These are phyloP conservation scores for Synergus gifuensis DNA, from an alignment of 2,888 invertebrate species.

Conservation along the genomic window DNA sequence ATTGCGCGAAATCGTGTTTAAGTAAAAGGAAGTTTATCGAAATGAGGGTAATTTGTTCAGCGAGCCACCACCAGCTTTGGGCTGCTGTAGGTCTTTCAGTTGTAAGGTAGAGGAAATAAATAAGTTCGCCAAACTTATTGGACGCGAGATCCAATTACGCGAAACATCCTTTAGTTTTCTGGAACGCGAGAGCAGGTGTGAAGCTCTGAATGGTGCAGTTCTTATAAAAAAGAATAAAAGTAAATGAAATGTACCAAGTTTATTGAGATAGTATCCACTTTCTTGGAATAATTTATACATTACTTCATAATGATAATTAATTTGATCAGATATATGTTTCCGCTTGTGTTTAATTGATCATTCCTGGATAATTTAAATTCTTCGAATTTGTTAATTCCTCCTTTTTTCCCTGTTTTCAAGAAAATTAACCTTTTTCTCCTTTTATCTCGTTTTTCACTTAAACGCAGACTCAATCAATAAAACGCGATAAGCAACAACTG, in stretches of 20 bases:
- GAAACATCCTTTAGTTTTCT: constrained; percentile 41
- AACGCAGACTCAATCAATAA: too few species aligned
- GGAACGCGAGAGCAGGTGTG: constrained; percentile 33
- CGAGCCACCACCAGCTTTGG: constrained; percentile 30
- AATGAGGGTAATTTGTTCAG: constrained; percentile 38
- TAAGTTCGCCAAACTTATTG: constrained; percentile 41
- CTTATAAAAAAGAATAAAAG: constrained; percentile 4
- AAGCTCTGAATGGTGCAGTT: constrained; percentile 22
- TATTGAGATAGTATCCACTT: constrained; percentile 20
- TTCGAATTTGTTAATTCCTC: background rate
- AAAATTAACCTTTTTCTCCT: too few species aligned
- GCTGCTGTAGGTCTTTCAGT: constrained; percentile 40
- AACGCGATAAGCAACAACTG: too few species aligned
- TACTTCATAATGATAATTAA: background rate
- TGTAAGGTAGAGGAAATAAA: constrained; percentile 34
- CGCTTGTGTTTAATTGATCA: background rate
- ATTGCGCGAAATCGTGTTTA: background rate
- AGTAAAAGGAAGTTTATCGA: constrained; percentile 33
- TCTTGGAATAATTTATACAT: background rate
- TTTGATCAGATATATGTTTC: background rate
- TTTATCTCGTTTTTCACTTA: too few species aligned
- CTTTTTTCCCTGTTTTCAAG: too few species aligned
- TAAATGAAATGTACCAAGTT: background rate
- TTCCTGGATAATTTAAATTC: background rate
- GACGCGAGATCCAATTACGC: constrained; percentile 40